Base-by-base conservation (phyloP, 2,113 vertebrate genomes). In the Acinonyx jubatus region DNA sequence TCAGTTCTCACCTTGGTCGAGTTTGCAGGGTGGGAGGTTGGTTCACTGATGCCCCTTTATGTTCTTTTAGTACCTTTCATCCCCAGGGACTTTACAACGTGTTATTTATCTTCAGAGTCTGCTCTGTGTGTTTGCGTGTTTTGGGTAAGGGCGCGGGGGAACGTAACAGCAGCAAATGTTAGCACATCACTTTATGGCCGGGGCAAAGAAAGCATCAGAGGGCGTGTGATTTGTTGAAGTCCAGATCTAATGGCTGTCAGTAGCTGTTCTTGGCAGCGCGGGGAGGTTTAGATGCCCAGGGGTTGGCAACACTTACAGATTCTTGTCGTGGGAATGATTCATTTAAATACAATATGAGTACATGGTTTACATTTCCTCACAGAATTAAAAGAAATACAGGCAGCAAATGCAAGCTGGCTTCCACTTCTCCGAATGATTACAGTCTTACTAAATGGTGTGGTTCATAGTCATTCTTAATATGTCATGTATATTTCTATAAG, bases 21-120 rank as follows among this genome's bases (percentile, higher is more conserved):
- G 41, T 98, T 27, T 97, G 92, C 82, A 97, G 89, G 57, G 19
- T 98, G 48, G 52, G 33, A 80, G 94, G 33, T 50, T 55, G 33
- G 73, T 74, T 98, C 73, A 83, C 89, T 52, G 78, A 88, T 76
- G 27, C 19, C 66, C 36, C 82, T 96, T n/a, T 71, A 31, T 91
- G 86, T 63, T 91, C 29, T n/a, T 78, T 89, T 76, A 61, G 61
- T 65, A 73, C 9, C 48, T 92, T 90, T 92, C 55, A 85, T 74
- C 71, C 33, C 14, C 8, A 65, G 4, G 68, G 83, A 76, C 45
- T 52, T 88, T 31, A 68, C 36, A 89, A 63, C 12, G 27, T 66
- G 23, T 50, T 89, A 50, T 97, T 97, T 73, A 50, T 78, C 95
- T 92, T 91, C 76, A 41, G 29, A 74, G 18, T 15, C 15, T 69